Evolutionary conservation across 2,113 vertebrate species (phyloP), one percentile per base, ranked within the genome.

Genomic region (Myxocyprinus asiaticus): DNA sequence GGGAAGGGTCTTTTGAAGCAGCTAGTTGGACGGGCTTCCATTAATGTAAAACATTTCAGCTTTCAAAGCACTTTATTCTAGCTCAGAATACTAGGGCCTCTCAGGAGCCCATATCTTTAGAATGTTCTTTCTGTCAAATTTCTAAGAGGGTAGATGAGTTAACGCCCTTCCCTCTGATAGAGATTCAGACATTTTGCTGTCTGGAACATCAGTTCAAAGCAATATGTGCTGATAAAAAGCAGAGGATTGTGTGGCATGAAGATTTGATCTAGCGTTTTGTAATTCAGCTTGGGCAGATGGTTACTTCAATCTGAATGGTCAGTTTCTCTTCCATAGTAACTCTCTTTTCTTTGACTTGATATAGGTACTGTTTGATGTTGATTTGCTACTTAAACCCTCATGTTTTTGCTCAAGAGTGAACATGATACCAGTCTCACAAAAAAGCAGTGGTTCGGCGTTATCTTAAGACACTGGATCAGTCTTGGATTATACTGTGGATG

Each of bases 31-130:
- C 86, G 61, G 88, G 87, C 87, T 87, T 92, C 90, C 84, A 91
- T 92, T 94, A 92, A 94, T 93, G 92, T 92, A 92, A 91, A 93
- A 91, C 89, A 89, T 90, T 85, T 88, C 64, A 69, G 78, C 89
- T 91, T 92, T 91, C 91, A 92, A 92, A 88, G 88, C 79, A 81
- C 89, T 82, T 93, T 91, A 92, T 92, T 93, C 89, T 88, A 81
- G 89, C 85, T 82, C 58, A 4, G 81, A 90, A 90, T 87, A 83
- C 82, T 74, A 81, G 72, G 63, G 50, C 72, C 86, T 88, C 87
- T 78, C 87, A 84, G 89, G 91, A 90, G 85, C 91, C 87, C 85
- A 80, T 83, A 86, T 86, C 87, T 89, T 86, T 53, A 76, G 85
- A 90, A 88, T 89, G 87, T 87, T 85, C 87, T 85, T 75, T 81